phyloP scores from a whole-genome alignment of 2,888 invertebrate species.

The Deilephila porcellus region DNA sequence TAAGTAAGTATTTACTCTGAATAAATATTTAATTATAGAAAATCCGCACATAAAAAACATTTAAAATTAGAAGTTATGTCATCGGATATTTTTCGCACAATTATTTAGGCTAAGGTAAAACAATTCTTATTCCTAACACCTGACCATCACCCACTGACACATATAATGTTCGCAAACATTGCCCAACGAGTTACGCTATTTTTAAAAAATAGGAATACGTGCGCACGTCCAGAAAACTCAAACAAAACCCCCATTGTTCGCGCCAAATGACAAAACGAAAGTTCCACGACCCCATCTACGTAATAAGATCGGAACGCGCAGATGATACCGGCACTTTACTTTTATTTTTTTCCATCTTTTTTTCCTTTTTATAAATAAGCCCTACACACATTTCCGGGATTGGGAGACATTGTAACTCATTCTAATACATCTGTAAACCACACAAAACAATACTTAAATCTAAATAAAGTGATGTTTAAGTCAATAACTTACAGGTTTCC shows the following conservation, averaged over 20 bases:
- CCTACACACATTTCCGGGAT: slow-evolving; percentile 70
- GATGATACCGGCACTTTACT: slow-evolving; percentile 73
- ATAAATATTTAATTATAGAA: slow-evolving; percentile 24
- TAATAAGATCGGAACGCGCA: slow-evolving; percentile 79
- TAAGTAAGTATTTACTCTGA: background rate
- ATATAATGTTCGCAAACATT: slow-evolving; percentile 61
- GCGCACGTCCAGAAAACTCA: slow-evolving; percentile 43
- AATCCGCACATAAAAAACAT: slow-evolving; percentile 45
- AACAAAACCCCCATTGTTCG: slow-evolving; percentile 50
- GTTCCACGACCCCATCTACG: slow-evolving; percentile 63
- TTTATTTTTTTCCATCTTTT: slow-evolving; percentile 72
- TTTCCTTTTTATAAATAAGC: slow-evolving; percentile 65
- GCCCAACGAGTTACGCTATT: slow-evolving; percentile 68
- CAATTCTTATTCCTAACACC: slow-evolving; percentile 62
- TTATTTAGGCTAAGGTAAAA: slow-evolving; percentile 76
- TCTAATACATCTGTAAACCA: slow-evolving; percentile 27
- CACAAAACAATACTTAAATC: slow-evolving; percentile 38
- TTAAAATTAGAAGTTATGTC: slow-evolving; percentile 46
- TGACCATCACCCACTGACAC: slow-evolving; percentile 82
- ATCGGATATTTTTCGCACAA: slow-evolving; percentile 42
- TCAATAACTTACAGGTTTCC: slow-evolving; percentile 75
- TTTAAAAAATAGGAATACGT: slow-evolving; percentile 49
- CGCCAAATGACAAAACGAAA: slow-evolving; percentile 60
- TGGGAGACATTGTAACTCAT: slow-evolving; percentile 36
- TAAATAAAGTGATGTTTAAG: slow-evolving; percentile 58